A percentile compares a stretch with the other conserved stretches of the same genome.
phyloP scores from a whole-genome alignment of 2,888 invertebrate genomes.

The Fragum fragum region DNA sequence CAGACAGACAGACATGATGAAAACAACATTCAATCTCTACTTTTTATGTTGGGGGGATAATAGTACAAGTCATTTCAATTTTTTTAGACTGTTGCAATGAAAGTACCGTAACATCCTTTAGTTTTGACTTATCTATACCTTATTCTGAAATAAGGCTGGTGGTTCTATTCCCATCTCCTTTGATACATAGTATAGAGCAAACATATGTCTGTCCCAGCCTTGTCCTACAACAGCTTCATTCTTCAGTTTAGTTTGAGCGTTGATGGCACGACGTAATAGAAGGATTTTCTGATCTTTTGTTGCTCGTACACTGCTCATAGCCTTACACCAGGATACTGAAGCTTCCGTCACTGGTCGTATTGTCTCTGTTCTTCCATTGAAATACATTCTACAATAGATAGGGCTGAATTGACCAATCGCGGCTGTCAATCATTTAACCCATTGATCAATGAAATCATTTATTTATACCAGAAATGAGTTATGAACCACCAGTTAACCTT shows the following conservation, averaged over 20 bases:
- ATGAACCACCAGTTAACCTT: no score
- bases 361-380: conserved; percentile 90
- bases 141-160: conserved; percentile 75
- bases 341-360: conserved; percentile 89
- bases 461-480: no score
- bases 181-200: conserved; percentile 86
- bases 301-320: conserved; percentile 73
- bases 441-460: no score
- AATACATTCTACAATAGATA: conserved; percentile 86
- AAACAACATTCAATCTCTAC: no score
- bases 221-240: conserved; percentile 76
- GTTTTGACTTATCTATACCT: conserved; percentile 48
- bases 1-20: no score
- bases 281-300: conserved; percentile 68
- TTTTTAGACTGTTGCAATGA: no score
- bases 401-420: no score
- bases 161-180: conserved; percentile 74
- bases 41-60: no score
- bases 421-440: no score
- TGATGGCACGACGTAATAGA: conserved; percentile 74
- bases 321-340: conserved; percentile 84
- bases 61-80: no score
- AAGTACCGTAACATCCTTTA: no score
- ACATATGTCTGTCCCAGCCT: conserved; percentile 89
- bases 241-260: conserved; percentile 75